Evolutionary conservation across 2,888 invertebrate species (phyloP), one percentile per base, ranked within the genome.

Genomic region (Agrypnus murinus): DNA sequence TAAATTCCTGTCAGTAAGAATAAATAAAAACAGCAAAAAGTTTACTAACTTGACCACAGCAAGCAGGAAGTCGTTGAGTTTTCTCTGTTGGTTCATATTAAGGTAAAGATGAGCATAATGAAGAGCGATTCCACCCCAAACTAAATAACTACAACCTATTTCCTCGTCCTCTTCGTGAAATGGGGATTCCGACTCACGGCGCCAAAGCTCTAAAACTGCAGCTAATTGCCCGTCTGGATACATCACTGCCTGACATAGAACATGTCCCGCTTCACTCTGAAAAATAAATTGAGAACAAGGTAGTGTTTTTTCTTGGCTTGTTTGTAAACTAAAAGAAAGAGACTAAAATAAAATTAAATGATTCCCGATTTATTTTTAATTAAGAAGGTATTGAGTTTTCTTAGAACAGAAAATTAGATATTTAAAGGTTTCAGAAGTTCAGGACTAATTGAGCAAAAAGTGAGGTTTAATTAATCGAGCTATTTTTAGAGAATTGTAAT

Each of bases 41-140:
- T n/a, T 36, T 55, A 87, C 90, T 89, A 86, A 94, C 94, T 93
- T 94, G 55, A 94, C 94, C 36, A 95, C 94, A 59, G 92, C 91
- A 58, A 95, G 85, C 0, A 95, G 87, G 81, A 95, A 95, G 73
- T 93, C 93, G 55, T 93, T 92, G 75, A 94, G 87, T 77, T 90
- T 91, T 69, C 91, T 88, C 81, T 94, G 92, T 78, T 90, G 90
- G 75, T 89, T 90, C 88, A 92, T 92, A 75, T 88, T 90, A 74
- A 90, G 85, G 81, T 91, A 93, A 68, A 93, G 86, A 75, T 91
- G 91, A 32, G 91, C 90, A 79, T 90, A 93, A 79, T 92, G 91
- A 6, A 93, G 84, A 0, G 91, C 90, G 62, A 93, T 88, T 46
- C 92, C 91, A 15, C 92, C 92, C 91, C 92, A 92, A 0, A 91